Percentiles rank a stretch among this genome's conserved stretches.
Evolutionary conservation across 1,140 invertebrate species (phyloP).

Genomic region (Paraescarpia echinospica): DNA sequence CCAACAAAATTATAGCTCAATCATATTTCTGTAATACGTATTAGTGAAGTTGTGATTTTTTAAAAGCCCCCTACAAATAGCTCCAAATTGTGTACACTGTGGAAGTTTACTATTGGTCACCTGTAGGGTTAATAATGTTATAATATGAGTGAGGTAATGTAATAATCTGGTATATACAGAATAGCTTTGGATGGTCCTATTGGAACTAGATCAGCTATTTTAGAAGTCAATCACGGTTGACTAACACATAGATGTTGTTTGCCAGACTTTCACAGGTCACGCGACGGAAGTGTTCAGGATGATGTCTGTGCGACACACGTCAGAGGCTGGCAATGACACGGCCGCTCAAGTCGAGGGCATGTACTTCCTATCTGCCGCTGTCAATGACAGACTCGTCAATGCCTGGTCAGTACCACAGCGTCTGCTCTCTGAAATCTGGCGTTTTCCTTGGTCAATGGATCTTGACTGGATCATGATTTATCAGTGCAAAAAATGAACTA

Average conservation of each 20-base stretch:
- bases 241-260: background rate
- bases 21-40: too few relatives aligned
- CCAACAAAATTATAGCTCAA: too few relatives aligned
- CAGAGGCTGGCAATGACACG: slow-evolving; percentile 34
- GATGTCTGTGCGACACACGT: slow-evolving; percentile 49
- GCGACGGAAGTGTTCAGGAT: slow-evolving; percentile 66
- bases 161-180: background rate
- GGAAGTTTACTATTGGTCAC: too few relatives aligned
- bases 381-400: slow-evolving; percentile 64
- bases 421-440: background rate
- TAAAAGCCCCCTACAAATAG: too few relatives aligned
- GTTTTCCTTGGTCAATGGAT: background rate
- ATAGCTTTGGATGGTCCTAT: background rate
- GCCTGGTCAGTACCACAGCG: slow-evolving; percentile 61
- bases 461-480: background rate
- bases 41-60: too few relatives aligned
- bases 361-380: slow-evolving; percentile 68
- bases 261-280: slow-evolving; percentile 67
- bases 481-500: background rate
- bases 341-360: slow-evolving; percentile 35
- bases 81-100: too few relatives aligned
- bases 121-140: too few relatives aligned
- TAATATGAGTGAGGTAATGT: too few relatives aligned
- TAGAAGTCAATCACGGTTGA: background rate
- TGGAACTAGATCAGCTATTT: background rate